Evolutionary conservation across 2,113 vertebrate genomes (phyloP).

Genomic region (Ranitomeya imitator): DNA sequence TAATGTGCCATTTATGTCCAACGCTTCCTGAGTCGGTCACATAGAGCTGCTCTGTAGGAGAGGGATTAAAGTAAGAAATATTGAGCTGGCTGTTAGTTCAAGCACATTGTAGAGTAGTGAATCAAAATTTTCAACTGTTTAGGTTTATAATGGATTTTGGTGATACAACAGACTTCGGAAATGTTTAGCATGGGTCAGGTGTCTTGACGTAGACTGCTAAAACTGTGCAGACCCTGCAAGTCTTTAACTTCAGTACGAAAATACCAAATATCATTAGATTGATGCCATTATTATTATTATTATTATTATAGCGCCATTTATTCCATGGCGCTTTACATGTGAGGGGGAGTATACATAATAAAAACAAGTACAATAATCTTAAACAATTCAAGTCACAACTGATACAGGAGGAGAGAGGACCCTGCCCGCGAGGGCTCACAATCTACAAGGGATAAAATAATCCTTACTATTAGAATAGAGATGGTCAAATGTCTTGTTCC

Average conservation of each 20-base stretch:
- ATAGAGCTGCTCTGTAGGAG: conserved; percentile 3
- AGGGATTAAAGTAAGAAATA: background rate
- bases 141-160: background rate
- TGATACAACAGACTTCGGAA: background rate
- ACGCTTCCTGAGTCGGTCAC: background rate
- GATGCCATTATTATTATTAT: background rate
- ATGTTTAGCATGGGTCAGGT: background rate
- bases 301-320: too few relatives aligned
- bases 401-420: too few relatives aligned
- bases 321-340: too few relatives aligned
- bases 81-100: background rate
- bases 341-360: too few relatives aligned
- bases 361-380: too few relatives aligned
- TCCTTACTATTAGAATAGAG: background rate
- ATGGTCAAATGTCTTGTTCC: background rate
- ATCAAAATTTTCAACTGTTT: background rate
- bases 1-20: conserved; percentile 21
- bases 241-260: background rate
- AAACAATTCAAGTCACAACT: too few relatives aligned
- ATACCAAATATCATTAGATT: background rate
- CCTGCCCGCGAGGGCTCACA: too few relatives aligned
- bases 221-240: background rate
- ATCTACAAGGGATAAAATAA: too few relatives aligned
- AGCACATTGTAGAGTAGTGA: background rate
- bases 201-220: background rate